phyloP scores from a whole-genome alignment of 2,888 invertebrate species.

The Heliconius ismenius region DNA sequence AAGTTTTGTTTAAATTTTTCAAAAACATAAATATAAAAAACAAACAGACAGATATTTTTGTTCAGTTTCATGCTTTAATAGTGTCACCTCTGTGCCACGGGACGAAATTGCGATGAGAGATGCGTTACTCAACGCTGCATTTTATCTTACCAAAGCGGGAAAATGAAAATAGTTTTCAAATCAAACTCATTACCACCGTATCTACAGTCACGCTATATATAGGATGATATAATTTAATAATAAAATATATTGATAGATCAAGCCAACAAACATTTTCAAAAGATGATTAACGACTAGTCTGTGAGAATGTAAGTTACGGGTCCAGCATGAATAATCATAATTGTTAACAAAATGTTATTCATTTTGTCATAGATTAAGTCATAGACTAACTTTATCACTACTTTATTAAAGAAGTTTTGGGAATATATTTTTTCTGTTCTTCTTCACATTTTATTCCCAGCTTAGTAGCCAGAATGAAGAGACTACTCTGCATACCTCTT shows the following conservation, averaged over 20 bases:
- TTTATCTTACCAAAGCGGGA: background rate
- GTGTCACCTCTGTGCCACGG: too few species aligned
- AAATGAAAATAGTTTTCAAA: background rate
- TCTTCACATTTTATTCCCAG: background rate
- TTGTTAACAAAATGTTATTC: background rate
- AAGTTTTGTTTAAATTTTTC: too few species aligned
- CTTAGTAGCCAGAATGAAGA: background rate
- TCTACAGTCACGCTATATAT: background rate
- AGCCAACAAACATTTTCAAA: slow-evolving; percentile 5
- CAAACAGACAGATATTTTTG: too few species aligned
- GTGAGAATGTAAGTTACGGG: background rate
- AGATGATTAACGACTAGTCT: background rate
- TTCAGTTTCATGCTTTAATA: too few species aligned
- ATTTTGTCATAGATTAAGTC: slow-evolving; percentile 5
- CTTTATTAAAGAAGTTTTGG: background rate
- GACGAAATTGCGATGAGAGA: background rate
- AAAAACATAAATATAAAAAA: too few species aligned
- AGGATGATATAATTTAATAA: background rate
- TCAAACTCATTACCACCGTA: background rate
- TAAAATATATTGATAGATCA: background rate
- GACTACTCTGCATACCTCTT: background rate
- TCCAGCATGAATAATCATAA: slow-evolving; percentile 21
- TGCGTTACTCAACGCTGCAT: background rate
- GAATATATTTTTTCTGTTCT: background rate
- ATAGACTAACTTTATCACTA: background rate